phyloP scores from a whole-genome alignment of 2,797 vertebrate genomes.

The Diglossa cyanea region DNA sequence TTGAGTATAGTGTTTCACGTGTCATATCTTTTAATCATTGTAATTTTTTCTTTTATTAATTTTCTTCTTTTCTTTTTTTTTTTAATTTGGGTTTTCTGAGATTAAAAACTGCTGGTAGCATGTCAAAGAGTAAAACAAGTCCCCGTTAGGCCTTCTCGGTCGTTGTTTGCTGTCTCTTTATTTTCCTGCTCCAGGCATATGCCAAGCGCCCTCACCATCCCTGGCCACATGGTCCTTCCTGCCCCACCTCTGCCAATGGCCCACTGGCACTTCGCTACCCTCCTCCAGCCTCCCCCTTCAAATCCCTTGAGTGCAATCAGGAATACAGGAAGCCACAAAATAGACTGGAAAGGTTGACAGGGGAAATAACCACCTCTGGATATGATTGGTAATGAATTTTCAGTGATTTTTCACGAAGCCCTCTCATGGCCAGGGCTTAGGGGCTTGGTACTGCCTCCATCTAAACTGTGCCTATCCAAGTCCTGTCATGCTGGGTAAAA shows the following conservation, averaged over 20 bases:
- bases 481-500: background rate
- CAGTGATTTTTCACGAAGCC: background rate
- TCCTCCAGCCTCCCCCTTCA: background rate
- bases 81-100: conserved; percentile 19
- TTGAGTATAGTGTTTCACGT: conserved; percentile 14
- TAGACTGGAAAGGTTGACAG: background rate
- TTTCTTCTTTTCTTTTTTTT: background rate
- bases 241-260: background rate
- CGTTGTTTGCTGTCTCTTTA: conserved; percentile 35
- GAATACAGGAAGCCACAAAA: background rate
- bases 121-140: conserved; percentile 43
- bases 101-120: conserved; percentile 48
- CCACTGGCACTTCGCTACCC: fast-evolving
- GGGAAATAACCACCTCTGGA: background rate
- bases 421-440: background rate
- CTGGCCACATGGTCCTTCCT: background rate
- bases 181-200: background rate
- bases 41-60: background rate
- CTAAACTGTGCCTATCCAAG: background rate
- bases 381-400: background rate
- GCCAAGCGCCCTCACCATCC: background rate
- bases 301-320: background rate
- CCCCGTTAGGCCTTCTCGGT: conserved; percentile 18
- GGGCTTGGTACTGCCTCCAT: background rate
- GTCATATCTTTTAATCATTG: background rate